phyloP scores from a whole-genome alignment of 2,797 vertebrate species.

The Xiphophorus birchmanni region DNA sequence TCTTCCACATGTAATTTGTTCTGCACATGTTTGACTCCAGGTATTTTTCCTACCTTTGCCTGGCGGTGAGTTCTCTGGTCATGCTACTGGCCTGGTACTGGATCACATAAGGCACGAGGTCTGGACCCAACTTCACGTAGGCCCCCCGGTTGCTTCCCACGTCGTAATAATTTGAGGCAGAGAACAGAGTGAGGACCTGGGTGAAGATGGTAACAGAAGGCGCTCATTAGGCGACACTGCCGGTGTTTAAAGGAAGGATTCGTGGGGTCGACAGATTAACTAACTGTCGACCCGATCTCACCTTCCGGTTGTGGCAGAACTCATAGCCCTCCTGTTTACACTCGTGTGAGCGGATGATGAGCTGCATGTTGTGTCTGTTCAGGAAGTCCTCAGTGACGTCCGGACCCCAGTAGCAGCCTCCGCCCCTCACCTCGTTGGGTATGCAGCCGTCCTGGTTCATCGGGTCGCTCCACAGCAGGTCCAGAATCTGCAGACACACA shows the following conservation, averaged over 20 bases:
- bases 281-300: slow-evolving; percentile 43
- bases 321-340: slow-evolving; percentile 96
- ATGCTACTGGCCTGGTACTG: slow-evolving; percentile 92
- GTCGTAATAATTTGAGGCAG: slow-evolving; percentile 93
- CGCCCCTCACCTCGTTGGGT: slow-evolving; percentile 87
- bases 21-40: background rate
- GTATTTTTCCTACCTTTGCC: slow-evolving; percentile 81
- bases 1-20: background rate
- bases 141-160: slow-evolving; percentile 95
- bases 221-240: background rate
- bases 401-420: slow-evolving; percentile 95
- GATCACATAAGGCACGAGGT: slow-evolving; percentile 89
- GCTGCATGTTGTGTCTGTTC: slow-evolving; percentile 85
- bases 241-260: background rate
- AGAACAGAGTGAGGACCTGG: slow-evolving; percentile 83
- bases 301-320: slow-evolving; percentile 92
- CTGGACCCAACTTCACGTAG: slow-evolving; percentile 90
- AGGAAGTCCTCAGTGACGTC: slow-evolving; percentile 89
- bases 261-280: background rate
- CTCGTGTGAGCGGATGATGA: slow-evolving; percentile 94
- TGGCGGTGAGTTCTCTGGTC: slow-evolving; percentile 85
- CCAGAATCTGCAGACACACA: slow-evolving; percentile 81
- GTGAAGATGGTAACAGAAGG: background rate
- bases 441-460: slow-evolving; percentile 87
- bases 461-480: slow-evolving; percentile 95